phyloP scores from a whole-genome alignment of 2,797 vertebrate genomes.

The Rhinella marina region DNA sequence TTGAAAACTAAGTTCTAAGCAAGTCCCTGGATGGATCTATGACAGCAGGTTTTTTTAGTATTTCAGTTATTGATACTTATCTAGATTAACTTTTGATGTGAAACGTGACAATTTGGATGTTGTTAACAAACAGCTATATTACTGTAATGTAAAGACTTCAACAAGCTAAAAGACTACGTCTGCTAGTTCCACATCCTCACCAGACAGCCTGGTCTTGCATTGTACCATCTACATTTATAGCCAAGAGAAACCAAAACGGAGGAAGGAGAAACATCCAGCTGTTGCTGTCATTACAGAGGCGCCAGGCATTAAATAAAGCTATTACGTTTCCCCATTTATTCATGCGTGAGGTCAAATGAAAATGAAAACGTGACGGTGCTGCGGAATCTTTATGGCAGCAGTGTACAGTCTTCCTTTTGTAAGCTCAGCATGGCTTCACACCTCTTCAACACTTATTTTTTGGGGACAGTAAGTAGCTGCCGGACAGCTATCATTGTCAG shows the following conservation, averaged over 20 bases:
- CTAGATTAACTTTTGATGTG: neutral
- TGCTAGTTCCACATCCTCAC: neutral
- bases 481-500: too few relatives aligned
- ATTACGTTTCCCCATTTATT: neutral
- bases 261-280: too few relatives aligned
- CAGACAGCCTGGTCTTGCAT: neutral
- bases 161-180: neutral
- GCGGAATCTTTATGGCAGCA: neutral
- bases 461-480: too few relatives aligned
- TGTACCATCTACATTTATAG: neutral
- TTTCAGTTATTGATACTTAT: neutral
- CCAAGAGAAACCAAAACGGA: too few relatives aligned
- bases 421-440: too few relatives aligned
- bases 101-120: neutral
- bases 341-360: neutral
- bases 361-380: neutral
- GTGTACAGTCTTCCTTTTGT: neutral
- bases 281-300: too few relatives aligned
- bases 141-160: neutral
- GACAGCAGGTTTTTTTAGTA: neutral
- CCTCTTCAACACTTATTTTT: too few relatives aligned
- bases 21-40: neutral
- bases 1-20: neutral
- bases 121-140: neutral
- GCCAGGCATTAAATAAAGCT: neutral